Base-by-base conservation (phyloP, 2,113 vertebrate genomes). In the Garra rufa region DNA sequence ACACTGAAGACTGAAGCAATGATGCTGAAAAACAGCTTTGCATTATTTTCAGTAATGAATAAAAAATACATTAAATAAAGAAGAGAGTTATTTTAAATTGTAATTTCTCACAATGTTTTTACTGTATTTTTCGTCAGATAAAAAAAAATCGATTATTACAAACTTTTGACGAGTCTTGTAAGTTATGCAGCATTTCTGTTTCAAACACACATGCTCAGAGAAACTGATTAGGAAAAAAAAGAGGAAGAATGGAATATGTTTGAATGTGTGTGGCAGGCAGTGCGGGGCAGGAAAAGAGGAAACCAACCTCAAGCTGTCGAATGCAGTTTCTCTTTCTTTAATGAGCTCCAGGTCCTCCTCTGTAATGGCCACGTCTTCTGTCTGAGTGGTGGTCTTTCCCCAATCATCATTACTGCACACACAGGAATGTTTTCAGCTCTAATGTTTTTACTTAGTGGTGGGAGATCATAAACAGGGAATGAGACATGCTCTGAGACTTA, bases 311-410 rank as follows among this genome's bases (percentile, higher is more conserved):
- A 85, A 99, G 95, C 90, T 98, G 96, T 85, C 93, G 94, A 91
- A 99, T 98, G 97, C 97, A 0, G 96, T 97, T 91, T 99, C 97
- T 88, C 98, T 95, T 88, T 99, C 98, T 90, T 96, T 98, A 89
- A 99, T 98, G 79, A 98, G 95, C 88, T 98, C 96, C 91, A 99
- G 94, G 86, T 99, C 98, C 88, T 99, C 96, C 82, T 98, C 98
- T 0, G 97, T 99, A 92, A 99, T 95, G 88, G 94, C 94, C 41
- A 86, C 88, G 21, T 98, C 97, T 41, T 99, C 96, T 28, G 95
- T 92, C 89, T 99, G 97, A 82, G 94, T 91, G 83, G 94, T 95
- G 91, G 96, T 96, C 92, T 96, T 97, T 91, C 94, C 96, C 95
- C 96, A 97, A 1, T 97, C 97, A 85, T 98, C 98, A 91, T 96